Conservation (phyloP, 2,113 vertebrate genomes). For the Oryzias melastigma region DNA sequence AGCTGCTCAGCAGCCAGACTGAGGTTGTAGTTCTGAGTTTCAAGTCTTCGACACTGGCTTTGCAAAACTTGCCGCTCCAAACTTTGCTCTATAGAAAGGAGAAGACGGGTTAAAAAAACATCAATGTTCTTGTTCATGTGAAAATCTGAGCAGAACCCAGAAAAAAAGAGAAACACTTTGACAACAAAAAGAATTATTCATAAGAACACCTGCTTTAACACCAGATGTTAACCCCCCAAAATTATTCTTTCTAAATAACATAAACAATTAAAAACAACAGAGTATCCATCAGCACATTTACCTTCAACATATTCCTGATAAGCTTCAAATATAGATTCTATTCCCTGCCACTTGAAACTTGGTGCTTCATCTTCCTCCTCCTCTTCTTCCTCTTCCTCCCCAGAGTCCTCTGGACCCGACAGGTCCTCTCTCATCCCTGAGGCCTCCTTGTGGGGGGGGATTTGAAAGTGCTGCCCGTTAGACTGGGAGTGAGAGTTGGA, state of each 20-base stretch:
- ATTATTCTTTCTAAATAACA: too few relatives aligned
- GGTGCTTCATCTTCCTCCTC: conserved; percentile 77
- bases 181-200: too few relatives aligned
- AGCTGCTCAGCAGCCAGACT: conserved; percentile 93
- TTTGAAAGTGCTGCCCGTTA: conserved; percentile 86
- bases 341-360: conserved; percentile 90
- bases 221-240: too few relatives aligned
- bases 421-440: conserved; percentile 66
- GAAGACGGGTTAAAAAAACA: neutral
- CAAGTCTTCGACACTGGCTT: conserved; percentile 91
- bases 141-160: conserved; percentile 3
- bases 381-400: conserved; percentile 81
- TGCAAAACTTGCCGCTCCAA: conserved; percentile 95
- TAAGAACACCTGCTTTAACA: too few relatives aligned
- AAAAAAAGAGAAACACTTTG: conserved; percentile 1
- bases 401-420: conserved; percentile 78
- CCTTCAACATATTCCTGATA: conserved; percentile 98
- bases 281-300: too few relatives aligned
- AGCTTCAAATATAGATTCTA: conserved; percentile 95
- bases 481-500: conserved; percentile 72
- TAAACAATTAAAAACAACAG: too few relatives aligned
- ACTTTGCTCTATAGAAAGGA: conserved; percentile 84
- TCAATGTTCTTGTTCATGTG: neutral
- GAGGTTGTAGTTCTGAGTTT: conserved; percentile 96
- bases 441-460: conserved; percentile 60